A percentile compares a stretch with the other conserved stretches of the same genome.
phyloP scores from a whole-genome alignment of 2,888 invertebrate species.

The Drosophila emarginata region DNA sequence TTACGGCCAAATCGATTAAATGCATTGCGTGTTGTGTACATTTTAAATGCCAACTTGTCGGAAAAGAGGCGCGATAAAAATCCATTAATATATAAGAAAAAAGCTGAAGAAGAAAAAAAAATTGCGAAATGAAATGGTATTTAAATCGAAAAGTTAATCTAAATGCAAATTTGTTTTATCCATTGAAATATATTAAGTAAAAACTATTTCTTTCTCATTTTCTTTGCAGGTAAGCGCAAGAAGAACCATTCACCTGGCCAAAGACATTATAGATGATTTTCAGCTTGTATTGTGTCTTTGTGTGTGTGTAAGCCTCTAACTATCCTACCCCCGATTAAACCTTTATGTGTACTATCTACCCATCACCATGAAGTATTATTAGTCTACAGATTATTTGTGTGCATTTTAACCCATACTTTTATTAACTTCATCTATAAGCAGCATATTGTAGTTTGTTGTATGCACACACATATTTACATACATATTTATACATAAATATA shows the following conservation, averaged over 20 bases:
- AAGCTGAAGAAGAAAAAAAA: slow-evolving; percentile 3
- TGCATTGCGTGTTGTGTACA: slow-evolving; percentile 48
- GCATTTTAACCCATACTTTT: background rate
- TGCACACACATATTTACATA: slow-evolving; percentile 15
- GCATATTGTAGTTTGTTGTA: slow-evolving; percentile 21
- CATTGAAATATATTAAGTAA: slow-evolving; percentile 11
- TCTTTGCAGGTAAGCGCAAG: slow-evolving; percentile 61
- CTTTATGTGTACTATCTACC: slow-evolving; percentile 33
- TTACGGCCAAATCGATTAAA: slow-evolving; percentile 54
- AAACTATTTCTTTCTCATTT: slow-evolving; percentile 20
- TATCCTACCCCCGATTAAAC: slow-evolving; percentile 18
- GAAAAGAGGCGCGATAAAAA: slow-evolving; percentile 18
- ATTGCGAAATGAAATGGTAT: background rate
- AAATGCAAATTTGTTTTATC: slow-evolving; percentile 3
- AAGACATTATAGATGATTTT: slow-evolving; percentile 7
- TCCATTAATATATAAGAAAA: background rate
- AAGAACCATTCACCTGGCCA: slow-evolving; percentile 1
- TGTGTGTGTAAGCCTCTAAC: slow-evolving; percentile 34
- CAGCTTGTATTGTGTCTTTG: slow-evolving; percentile 24
- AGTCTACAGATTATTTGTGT: slow-evolving; percentile 9
- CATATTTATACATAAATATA: slow-evolving; percentile 7
- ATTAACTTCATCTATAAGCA: slow-evolving; percentile 3
- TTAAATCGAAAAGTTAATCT: background rate
- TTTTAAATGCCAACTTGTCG: slow-evolving; percentile 44
- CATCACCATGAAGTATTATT: slow-evolving; percentile 9